Evolutionary conservation across 1,140 invertebrate species (phyloP).

Genomic region (Bombus superbus): DNA sequence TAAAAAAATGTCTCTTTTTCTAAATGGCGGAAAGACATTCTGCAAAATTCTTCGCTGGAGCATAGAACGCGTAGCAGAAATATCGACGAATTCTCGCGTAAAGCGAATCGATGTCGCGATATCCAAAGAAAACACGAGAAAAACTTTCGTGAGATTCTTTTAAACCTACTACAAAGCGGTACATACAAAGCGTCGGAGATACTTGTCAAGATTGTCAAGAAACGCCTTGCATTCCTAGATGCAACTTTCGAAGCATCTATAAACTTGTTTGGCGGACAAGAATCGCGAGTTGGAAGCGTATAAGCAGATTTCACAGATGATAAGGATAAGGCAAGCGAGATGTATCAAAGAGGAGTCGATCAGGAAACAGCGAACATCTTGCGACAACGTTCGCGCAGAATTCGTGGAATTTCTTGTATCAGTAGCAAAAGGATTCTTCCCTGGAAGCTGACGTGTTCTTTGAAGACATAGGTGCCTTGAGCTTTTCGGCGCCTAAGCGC

Average conservation of each 20-base stretch:
- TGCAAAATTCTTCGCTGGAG: no score
- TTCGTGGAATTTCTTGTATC: constrained; percentile 61
- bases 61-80: no score
- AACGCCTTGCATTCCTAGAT: neutral
- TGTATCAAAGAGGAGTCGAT: constrained; percentile 46
- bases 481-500: constrained; percentile 66
- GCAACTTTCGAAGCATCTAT: neutral
- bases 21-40: no score
- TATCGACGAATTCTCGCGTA: no score
- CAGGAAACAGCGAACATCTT: neutral
- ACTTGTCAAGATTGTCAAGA: no score
- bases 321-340: constrained; percentile 33
- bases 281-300: neutral
- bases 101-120: no score
- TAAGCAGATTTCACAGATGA: constrained; percentile 37
- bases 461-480: constrained; percentile 53
- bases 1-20: no score
- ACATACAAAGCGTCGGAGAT: no score
- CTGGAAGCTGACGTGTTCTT: constrained; percentile 35
- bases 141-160: no score
- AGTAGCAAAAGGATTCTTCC: constrained; percentile 32
- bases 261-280: constrained; percentile 4
- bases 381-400: constrained; percentile 62
- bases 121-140: no score
- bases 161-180: no score